Evolutionary conservation across 1,140 invertebrate genomes (phyloP).

Genomic region (Formica selysi): DNA sequence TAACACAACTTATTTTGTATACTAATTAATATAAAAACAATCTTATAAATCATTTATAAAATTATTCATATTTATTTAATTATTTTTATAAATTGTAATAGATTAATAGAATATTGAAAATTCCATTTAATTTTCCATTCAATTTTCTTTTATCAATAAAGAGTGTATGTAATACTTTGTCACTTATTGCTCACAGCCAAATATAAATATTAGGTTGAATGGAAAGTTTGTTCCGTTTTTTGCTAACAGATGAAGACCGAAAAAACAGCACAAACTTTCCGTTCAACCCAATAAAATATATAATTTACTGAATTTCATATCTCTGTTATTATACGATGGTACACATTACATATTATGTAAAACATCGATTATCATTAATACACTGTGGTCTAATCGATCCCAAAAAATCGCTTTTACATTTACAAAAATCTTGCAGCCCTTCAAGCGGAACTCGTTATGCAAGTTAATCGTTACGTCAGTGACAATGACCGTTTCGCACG

Average conservation of each 20-base stretch:
- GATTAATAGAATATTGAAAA: background rate
- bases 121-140: background rate
- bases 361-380: background rate
- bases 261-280: no score
- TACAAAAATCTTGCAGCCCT: conserved; percentile 15
- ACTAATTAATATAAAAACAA: background rate
- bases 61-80: background rate
- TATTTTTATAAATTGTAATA: background rate
- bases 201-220: background rate
- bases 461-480: conserved; percentile 41
- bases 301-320: background rate
- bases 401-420: conserved; percentile 22
- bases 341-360: background rate
- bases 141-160: background rate
- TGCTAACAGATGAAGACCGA: no score
- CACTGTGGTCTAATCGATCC: background rate
- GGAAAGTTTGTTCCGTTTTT: no score
- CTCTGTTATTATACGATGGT: background rate
- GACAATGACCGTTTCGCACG: conserved; percentile 63
- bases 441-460: conserved; percentile 16
- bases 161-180: background rate
- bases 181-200: background rate
- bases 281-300: no score
- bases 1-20: background rate
- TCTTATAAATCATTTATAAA: background rate